Evolutionary conservation across 1,140 invertebrate species (phyloP), one percentile per base, ranked within the genome.

Genomic region (Mesaphorura yosii): DNA sequence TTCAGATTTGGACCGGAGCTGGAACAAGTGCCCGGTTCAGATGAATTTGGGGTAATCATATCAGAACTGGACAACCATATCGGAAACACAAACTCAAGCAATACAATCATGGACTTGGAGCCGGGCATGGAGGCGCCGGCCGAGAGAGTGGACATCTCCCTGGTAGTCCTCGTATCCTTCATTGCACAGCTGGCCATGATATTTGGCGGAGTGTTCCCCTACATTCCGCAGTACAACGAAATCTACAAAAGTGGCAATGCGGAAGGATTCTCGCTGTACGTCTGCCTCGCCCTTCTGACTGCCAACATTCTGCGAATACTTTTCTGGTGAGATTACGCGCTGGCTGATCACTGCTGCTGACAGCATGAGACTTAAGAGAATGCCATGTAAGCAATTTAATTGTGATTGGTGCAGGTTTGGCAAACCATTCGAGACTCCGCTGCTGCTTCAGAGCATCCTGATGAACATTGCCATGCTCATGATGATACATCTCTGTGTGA

Each of bases 381-480:
- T 34, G 10, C n/a, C n/a, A 10, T 34, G 31, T 34, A 10, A 34
- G 10, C n/a, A 34, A 34, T 10, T 34, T 34, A 34, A 10, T 34
- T 10, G n/a, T 34, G 10, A 66, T 76, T 31, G 14, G 10, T 48
- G 48, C 70, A 97, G 93, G 93, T 98, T 98, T 81, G 94, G 93
- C 45, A 92, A 91, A 72, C 82, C 80, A 59, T 98, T 91, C 78
- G 93, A 98, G 73, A 72, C 86, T 66, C 92, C 94, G 56, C 73
- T 99, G 57, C 76, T 99, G 51, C 76, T 93, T 48, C 95, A 98
- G 77, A 96, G 91, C 75, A 79, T 98, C 66, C 80, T 98, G 25
- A 98, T 98, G 94, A 95, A 92, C 67, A 67, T 86, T 26, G 84
- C 89, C 57, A 98, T 98, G 95, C 78, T 98, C 67, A 73, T 82